Evolutionary conservation across 1,140 invertebrate genomes (phyloP).

Genomic region (Drosophila kepulauana): DNA sequence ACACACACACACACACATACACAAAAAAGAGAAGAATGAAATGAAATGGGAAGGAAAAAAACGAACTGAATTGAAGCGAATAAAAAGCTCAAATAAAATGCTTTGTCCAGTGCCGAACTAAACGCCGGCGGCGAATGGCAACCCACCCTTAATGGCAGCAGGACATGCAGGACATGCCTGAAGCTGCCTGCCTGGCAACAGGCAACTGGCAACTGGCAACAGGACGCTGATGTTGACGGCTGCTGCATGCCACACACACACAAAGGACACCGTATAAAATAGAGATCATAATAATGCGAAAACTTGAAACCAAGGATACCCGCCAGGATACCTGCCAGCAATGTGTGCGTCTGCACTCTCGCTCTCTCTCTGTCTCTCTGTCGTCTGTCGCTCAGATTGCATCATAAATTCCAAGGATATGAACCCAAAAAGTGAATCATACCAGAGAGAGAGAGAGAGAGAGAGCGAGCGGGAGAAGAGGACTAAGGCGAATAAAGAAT

Average conservation of each 20-base stretch:
- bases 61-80: slow-evolving; percentile 63
- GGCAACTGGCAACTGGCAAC: slow-evolving; percentile 32
- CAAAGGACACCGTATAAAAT: slow-evolving; percentile 54
- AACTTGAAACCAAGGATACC: slow-evolving; percentile 81
- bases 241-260: slow-evolving; percentile 51
- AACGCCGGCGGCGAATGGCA: slow-evolving; percentile 58
- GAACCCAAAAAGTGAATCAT: slow-evolving; percentile 65
- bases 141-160: slow-evolving; percentile 73
- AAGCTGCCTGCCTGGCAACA: slow-evolving; percentile 68
- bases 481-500: slow-evolving; percentile 50
- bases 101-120: slow-evolving; percentile 79
- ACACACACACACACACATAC: slow-evolving; percentile 40
- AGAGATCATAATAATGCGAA: slow-evolving; percentile 78
- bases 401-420: slow-evolving; percentile 76
- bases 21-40: slow-evolving; percentile 15
- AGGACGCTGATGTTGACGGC: slow-evolving; percentile 35
- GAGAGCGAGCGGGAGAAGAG: not conserved
- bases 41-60: slow-evolving; percentile 17
- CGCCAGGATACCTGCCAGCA: slow-evolving; percentile 71
- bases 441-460: slow-evolving; percentile 7
- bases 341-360: slow-evolving; percentile 20
- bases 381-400: slow-evolving; percentile 52
- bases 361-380: slow-evolving; percentile 1
- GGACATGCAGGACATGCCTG: slow-evolving; percentile 70
- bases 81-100: slow-evolving; percentile 82